Base-by-base conservation (phyloP, 2,888 invertebrate species). In the Molorchus minor region DNA sequence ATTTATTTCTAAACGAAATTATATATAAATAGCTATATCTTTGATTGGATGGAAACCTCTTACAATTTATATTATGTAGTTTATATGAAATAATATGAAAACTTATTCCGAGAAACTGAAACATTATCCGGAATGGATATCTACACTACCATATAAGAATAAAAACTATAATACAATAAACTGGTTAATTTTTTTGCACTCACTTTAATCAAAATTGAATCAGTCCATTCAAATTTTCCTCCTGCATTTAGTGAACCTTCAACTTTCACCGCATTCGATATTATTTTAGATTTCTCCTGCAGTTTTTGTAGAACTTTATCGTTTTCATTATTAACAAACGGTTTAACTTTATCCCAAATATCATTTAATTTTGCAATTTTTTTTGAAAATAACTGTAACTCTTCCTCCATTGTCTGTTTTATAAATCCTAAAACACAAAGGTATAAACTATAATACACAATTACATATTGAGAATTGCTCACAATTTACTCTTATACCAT, bases 221-320 rank as follows among this genome's bases (percentile, higher is more conserved):
- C 94, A 12, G 95, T 88, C 93, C 95, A 96, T 82, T 95, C 94
- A 76, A 96, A 96, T 79, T 90, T 92, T 3, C 96, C 96, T n/a
- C 93, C 93, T 0, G 89, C 88, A 70, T 90, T 92, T 1, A 92
- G 81, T 5, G 88, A 86, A 25, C 85, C 84, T 2, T 86, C 85
- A 40, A 82, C 81, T 40, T 80, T 77, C 0, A 87, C 83, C 70
- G 82, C 81, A 0, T 65, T 65, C 45, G 78, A 72, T 29, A 78
- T 63, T 54, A 44, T 55, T 46, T 56, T 35, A 13, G 61, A 61
- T 52, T 58, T 70, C n/a, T 49, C 38, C 19, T 58, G 56, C 53
- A 87, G 76, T 45, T 78, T 78, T 5, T 73, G 71, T 58, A 76
- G 56, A 76, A 79, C 5, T n/a, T 5, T 58, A 67, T 35, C 77